Evolutionary conservation across 2,888 invertebrate species (phyloP).

Genomic region (Nebria salina): DNA sequence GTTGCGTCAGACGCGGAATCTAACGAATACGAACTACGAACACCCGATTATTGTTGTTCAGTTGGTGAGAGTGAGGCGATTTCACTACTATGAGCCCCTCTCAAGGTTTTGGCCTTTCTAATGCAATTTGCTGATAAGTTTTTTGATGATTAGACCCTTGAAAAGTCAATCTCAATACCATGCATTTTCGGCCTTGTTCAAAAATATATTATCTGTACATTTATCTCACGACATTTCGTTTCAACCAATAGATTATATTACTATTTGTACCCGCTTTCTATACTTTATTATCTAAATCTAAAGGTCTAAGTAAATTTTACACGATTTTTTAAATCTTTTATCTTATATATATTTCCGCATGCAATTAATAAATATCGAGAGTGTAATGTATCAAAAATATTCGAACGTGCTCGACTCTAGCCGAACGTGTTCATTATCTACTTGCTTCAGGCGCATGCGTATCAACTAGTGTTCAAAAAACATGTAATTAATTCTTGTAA

Average conservation of each 20-base stretch:
- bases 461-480: no score
- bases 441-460: no score
- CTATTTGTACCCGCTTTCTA: not conserved
- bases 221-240: not conserved
- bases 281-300: not conserved
- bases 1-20: constrained; percentile 26
- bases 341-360: no score
- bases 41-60: no score
- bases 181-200: constrained; percentile 37
- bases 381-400: no score
- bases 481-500: no score
- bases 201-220: constrained; percentile 7
- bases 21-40: not conserved
- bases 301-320: not conserved
- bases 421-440: no score
- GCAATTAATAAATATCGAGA: no score
- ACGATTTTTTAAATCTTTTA: not conserved
- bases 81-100: constrained; percentile 12
- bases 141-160: constrained; percentile 43
- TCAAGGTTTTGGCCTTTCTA: constrained; percentile 44
- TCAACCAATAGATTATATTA: not conserved
- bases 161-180: constrained; percentile 40
- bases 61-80: not conserved
- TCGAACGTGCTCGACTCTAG: no score
- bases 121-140: constrained; percentile 42